Evolutionary conservation across 2,797 vertebrate species (phyloP), one percentile per base, ranked within the genome.

Genomic region (Malurus leucopterus): DNA sequence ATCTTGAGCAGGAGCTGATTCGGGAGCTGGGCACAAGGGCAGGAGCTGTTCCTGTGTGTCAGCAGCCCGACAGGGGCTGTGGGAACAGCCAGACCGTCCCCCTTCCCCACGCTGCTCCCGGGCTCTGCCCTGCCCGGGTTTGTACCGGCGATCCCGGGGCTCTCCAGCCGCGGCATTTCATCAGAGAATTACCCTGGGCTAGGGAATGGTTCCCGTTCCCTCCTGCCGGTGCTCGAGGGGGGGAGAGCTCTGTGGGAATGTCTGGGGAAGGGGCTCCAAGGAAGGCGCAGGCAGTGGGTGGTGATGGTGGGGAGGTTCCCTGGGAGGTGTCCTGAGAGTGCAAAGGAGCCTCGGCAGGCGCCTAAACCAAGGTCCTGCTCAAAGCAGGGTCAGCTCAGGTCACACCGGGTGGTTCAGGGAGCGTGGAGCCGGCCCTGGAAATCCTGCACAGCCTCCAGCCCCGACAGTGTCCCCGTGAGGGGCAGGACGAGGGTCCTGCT

Each of bases 391-490:
- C 62, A 67, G 61, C 20, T 14, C 58, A 57, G 81, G 27, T 78
- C 57, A 75, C 38, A 14, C 2, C 32, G 6, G 51, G 26, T 8
- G 8, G 14, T 15, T 26, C 32, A 43, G 73, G 65, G 73, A 17
- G 38, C 61, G 36, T 77, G 85, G 67, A 67, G 67, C 36, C 30
- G 43, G 46, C 24, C 8, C 18, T 36, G 36, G 36, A 6, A 58
- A 51, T 58, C 73, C 55, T 23, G 80, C 40, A 27, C 27, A 18
- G 4, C 49, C 55, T n/a, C 80, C 61, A 49, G 4, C 27, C 49
- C 4, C 14, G 9, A 8, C n/a, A 8, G 0, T 1, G 20, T 8
- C 73, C 62, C 67, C 6, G 1, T 1, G 47, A 6, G 57, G 47
- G 26, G 11, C 5, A 3, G 11, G 34, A 11, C 19, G 46, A 13